Percentiles rank a stretch among this genome's conserved stretches.
These are phyloP conservation scores for Apamea monoglypha DNA, from an alignment of 2,888 invertebrate species.

Conservation along the genomic window DNA sequence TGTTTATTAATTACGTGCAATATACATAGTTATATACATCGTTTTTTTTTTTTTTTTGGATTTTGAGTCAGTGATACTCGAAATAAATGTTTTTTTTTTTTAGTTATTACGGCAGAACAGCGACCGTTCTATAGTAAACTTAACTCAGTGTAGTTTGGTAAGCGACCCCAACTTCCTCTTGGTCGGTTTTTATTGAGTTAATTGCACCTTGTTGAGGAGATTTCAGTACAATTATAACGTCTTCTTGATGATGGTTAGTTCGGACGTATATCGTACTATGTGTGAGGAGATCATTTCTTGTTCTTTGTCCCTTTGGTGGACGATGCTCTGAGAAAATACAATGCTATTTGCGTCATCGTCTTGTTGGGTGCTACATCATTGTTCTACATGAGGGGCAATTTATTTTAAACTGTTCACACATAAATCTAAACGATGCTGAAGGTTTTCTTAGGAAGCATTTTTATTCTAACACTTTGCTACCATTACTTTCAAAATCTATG, in stretches of 20 bases:
- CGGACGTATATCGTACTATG: background rate
- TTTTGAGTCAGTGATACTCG: too few relatives aligned
- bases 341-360: constrained; percentile 41
- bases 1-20: too few relatives aligned
- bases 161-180: background rate
- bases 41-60: too few relatives aligned
- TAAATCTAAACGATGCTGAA: constrained; percentile 26
- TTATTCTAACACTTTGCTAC: constrained; percentile 6
- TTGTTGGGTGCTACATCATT: constrained; percentile 36
- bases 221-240: background rate
- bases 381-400: constrained; percentile 31
- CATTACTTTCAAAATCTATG: background rate
- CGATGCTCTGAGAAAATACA: constrained; percentile 29
- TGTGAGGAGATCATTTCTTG: constrained; percentile 17
- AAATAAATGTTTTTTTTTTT: too few relatives aligned
- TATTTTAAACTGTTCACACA: constrained; percentile 38
- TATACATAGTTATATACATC: too few relatives aligned
- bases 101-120: background rate
- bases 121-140: too few relatives aligned
- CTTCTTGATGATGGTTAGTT: background rate
- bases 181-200: background rate
- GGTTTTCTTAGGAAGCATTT: constrained; percentile 22
- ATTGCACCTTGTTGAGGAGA: background rate
- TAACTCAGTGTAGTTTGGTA: background rate
- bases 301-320: constrained; percentile 28